phyloP scores from a whole-genome alignment of 2,888 invertebrate species.

The Disparrhopalites patrizii region DNA sequence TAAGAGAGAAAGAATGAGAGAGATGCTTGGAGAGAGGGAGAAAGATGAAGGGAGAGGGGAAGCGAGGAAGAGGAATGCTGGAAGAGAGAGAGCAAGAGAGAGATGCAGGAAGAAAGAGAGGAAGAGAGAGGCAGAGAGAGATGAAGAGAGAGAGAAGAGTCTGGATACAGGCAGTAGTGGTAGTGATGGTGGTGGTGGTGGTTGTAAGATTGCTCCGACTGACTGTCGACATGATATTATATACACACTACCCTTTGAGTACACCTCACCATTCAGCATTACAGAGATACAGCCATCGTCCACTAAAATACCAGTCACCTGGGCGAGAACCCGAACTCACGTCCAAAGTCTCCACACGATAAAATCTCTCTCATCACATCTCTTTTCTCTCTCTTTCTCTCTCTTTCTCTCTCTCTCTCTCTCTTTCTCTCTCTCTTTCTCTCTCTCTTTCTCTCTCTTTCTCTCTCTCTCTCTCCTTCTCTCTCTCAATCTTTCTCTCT shows the following conservation, averaged over 20 bases:
- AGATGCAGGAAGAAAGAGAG: background rate
- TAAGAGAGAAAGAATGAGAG: no score
- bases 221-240: constrained; percentile 23
- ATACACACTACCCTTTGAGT: constrained; percentile 28
- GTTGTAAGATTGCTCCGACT: constrained; percentile 27
- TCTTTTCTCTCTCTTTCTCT: constrained; percentile 1
- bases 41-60: constrained; percentile 8
- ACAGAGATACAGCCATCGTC: constrained; percentile 30
- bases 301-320: constrained; percentile 42
- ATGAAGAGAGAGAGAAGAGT: constrained; percentile 1
- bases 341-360: constrained; percentile 32
- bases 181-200: constrained; percentile 21
- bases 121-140: background rate
- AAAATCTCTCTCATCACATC: constrained; percentile 31
- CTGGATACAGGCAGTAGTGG: constrained; percentile 6
- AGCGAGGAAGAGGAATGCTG: background rate
- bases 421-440: background rate
- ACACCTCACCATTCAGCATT: constrained; percentile 37
- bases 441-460: no score
- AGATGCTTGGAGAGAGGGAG: background rate
- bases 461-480: background rate
- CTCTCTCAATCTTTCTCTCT: no score
- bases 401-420: background rate
- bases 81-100: constrained; percentile 10
- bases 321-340: constrained; percentile 38